Evolutionary conservation across 2,113 vertebrate species (phyloP).

Genomic region (Onychostoma macrolepis): DNA sequence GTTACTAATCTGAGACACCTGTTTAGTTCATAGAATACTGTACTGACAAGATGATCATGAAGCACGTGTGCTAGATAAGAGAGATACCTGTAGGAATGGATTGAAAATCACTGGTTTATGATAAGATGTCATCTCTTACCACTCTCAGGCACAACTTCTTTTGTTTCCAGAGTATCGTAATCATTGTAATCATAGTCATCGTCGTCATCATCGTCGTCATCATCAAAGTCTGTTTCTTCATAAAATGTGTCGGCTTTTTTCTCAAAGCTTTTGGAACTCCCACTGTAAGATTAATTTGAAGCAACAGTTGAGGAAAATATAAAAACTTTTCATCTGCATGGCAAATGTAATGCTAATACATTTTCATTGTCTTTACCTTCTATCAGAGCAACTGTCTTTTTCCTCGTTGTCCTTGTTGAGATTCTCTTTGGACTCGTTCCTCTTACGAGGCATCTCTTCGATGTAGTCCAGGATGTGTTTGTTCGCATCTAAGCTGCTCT

Average conservation of each 20-base stretch:
- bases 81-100: neutral
- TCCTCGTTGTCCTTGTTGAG: neutral
- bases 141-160: slow-evolving; percentile 52
- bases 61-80: neutral
- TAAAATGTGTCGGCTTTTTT: slow-evolving; percentile 37
- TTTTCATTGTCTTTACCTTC: slow-evolving; percentile 47
- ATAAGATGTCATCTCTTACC: slow-evolving; percentile 69
- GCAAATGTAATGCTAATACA: neutral
- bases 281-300: slow-evolving; percentile 19
- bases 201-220: slow-evolving; percentile 41
- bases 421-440: neutral
- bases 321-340: neutral
- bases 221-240: slow-evolving; percentile 30
- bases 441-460: neutral
- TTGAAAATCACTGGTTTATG: neutral
- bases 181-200: slow-evolving; percentile 25
- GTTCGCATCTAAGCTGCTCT: neutral
- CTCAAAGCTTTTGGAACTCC: slow-evolving; percentile 48
- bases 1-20: neutral
- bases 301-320: neutral
- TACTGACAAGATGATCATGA: neutral
- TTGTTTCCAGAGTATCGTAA: slow-evolving; percentile 16
- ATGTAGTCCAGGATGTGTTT: neutral
- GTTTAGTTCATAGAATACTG: neutral
- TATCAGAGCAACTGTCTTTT: slow-evolving; percentile 40